phyloP scores from a whole-genome alignment of 2,888 invertebrate genomes.

The Stenoptilia bipunctidactyla region DNA sequence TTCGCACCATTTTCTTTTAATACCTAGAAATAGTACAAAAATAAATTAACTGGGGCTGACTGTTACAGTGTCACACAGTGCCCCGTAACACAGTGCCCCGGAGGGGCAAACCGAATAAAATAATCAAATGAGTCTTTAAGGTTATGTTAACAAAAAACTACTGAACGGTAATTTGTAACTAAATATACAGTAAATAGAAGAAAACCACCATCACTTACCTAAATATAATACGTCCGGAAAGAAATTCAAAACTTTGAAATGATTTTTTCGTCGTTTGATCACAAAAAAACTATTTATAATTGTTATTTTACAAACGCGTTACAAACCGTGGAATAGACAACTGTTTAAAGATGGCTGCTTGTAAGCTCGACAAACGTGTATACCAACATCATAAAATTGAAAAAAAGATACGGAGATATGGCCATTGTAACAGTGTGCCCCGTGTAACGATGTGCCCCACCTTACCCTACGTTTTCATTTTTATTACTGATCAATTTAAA shows the following conservation, averaged over 20 bases:
- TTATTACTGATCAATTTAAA: too few relatives aligned
- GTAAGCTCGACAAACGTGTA: slow-evolving; percentile 9
- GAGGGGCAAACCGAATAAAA: slow-evolving; percentile 6
- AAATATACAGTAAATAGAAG: slow-evolving; percentile 6
- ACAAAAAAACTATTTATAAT: slow-evolving; percentile 2
- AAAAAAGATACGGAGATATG: slow-evolving; percentile 8
- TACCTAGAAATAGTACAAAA: slow-evolving; percentile 3
- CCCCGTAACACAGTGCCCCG: slow-evolving; percentile 3
- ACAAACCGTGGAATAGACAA: slow-evolving; percentile 3
- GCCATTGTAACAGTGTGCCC: slow-evolving; percentile 5
- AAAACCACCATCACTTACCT: slow-evolving; percentile 6
- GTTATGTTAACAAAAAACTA: slow-evolving; percentile 2
- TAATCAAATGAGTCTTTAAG: slow-evolving; percentile 2
- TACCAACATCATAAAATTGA: slow-evolving; percentile 10
- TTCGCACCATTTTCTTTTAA: slow-evolving; percentile 10
- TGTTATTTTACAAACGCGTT: slow-evolving; percentile 4
- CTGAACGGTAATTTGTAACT: slow-evolving; percentile 5
- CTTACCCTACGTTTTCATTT: too few relatives aligned
- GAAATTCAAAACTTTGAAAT: slow-evolving; percentile 3
- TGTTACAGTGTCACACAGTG: slow-evolving; percentile 5
- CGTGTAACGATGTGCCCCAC: slow-evolving; percentile 6
- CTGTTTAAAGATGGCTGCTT: slow-evolving; percentile 4
- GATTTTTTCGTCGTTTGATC: slow-evolving; percentile 4
- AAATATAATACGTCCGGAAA: slow-evolving; percentile 6
- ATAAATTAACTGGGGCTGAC: slow-evolving; percentile 5